Conservation (phyloP, 2,888 invertebrate species). For the Eugnorisma glareosa region DNA sequence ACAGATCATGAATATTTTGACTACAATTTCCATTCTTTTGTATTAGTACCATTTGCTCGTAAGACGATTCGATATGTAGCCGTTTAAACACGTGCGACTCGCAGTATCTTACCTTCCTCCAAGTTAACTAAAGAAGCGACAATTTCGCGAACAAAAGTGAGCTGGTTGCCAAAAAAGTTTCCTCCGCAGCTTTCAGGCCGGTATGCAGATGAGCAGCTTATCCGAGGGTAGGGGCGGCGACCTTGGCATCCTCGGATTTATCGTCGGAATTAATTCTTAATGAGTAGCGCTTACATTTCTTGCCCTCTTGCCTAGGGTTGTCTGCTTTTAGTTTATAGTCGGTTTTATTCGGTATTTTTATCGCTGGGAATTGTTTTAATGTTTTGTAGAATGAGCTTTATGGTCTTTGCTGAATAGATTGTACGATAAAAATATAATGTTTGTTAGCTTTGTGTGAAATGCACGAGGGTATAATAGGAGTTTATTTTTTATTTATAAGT, state of each 20-base stretch:
- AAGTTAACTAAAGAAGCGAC: constrained; percentile 28
- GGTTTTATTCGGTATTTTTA: constrained; percentile 55
- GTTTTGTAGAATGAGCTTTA: constrained; percentile 47
- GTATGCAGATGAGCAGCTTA: constrained; percentile 62
- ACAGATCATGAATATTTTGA: too few species aligned
- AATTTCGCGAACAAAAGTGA: constrained; percentile 15
- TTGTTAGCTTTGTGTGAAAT: constrained; percentile 16
- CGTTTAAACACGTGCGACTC: neutral
- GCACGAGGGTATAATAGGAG: neutral
- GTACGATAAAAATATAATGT: constrained; percentile 14
- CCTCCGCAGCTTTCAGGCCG: constrained; percentile 26
- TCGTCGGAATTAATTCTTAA: constrained; percentile 66
- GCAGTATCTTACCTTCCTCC: neutral
- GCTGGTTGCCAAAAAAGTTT: constrained; percentile 49
- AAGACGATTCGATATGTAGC: too few species aligned
- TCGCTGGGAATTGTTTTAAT: constrained; percentile 53
- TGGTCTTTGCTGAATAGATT: constrained; percentile 36
- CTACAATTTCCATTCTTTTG: too few species aligned
- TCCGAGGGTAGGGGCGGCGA: constrained; percentile 48
- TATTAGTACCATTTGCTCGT: too few species aligned
- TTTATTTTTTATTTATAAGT: neutral
- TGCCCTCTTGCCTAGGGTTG: constrained; percentile 60
- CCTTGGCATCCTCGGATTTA: constrained; percentile 63
- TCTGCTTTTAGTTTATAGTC: constrained; percentile 29
- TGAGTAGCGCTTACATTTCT: constrained; percentile 66